These are phyloP conservation scores for Chelonoidis abingdonii DNA, from an alignment of 2,113 vertebrate species.

Conservation along the genomic window DNA sequence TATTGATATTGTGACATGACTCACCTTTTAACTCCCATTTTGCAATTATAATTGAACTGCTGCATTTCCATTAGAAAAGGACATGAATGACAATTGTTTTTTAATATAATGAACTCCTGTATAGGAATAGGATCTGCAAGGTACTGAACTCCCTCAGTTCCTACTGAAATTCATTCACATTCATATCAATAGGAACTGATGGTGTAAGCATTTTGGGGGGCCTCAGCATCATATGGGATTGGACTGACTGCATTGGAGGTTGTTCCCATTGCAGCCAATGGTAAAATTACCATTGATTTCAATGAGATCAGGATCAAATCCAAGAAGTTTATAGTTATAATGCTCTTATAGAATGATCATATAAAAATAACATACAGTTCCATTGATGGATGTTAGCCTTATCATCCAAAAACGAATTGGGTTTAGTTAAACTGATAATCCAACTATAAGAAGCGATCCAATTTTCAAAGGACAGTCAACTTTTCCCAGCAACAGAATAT, in stretches of 20 bases:
- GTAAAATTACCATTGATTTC: not conserved
- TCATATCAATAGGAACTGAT: not conserved
- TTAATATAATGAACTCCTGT: not conserved
- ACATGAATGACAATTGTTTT: not conserved
- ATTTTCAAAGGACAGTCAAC: not conserved
- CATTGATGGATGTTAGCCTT: not conserved
- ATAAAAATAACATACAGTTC: not conserved
- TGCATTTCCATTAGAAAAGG: not conserved
- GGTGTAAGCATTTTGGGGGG: accelerated
- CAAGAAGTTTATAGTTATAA: not conserved
- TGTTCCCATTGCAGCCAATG: not conserved
- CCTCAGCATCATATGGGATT: no score
- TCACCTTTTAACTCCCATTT: not conserved
- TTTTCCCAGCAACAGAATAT: constrained; percentile 3
- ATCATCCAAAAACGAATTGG: not conserved
- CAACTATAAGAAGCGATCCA: not conserved
- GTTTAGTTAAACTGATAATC: constrained; percentile 15
- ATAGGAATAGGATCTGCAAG: accelerated
- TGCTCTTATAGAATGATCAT: not conserved
- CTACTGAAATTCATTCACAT: not conserved
- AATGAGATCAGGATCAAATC: not conserved
- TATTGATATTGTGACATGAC: not conserved
- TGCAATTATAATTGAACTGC: not conserved
- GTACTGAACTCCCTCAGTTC: not conserved
- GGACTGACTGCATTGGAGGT: not conserved